Evolutionary conservation across 2,113 vertebrate genomes (phyloP), one percentile per base, ranked within the genome.

Genomic region (Nansenia antarctica): DNA sequence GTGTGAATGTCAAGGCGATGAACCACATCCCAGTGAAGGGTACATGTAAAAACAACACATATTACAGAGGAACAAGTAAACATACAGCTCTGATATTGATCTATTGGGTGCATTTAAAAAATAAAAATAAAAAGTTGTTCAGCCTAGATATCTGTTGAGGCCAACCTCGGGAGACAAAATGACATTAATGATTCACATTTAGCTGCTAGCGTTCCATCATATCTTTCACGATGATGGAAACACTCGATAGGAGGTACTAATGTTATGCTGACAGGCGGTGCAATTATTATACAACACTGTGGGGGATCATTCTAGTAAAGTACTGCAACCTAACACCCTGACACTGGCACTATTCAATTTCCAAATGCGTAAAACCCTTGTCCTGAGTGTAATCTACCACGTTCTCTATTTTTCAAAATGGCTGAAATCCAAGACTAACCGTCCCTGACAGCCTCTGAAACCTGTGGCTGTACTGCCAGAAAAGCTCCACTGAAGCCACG

Each of bases 221-320:
- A 82, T 86, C 74, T 69, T 86, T 82, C 77, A 86, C 55, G 83
- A 81, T 83, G 77, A 86, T 85, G 74, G 73, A 85, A 80, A 83
- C 72, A 73, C 81, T 83, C 79, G 76, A 82, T 77, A 76, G 85
- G 77, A 80, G 77, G 75, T 67, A 52, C 22, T 65, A 29, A 32
- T 67, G 74, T 58, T 77, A 73, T 57, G 77, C 82, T 80, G 78
- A 72, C 77, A 82, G 85, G 76, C 63, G 14, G 75, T 3, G 15
- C 73, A 81, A 82, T 84, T 85, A 81, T 80, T 70, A 65, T 74
- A 62, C 63, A 0, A 20, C 76, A 39, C 83, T 32, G 64, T 59
- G 69, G 78, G 81, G 60, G 73, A 65, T 61, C 57, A 62, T 57
- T 57, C 27, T 57, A 11, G 2, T 57, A 18, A 57, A 57, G 54